Base-by-base conservation (phyloP, 2,797 vertebrate genomes). In the Hoplostethus mediterraneus region DNA sequence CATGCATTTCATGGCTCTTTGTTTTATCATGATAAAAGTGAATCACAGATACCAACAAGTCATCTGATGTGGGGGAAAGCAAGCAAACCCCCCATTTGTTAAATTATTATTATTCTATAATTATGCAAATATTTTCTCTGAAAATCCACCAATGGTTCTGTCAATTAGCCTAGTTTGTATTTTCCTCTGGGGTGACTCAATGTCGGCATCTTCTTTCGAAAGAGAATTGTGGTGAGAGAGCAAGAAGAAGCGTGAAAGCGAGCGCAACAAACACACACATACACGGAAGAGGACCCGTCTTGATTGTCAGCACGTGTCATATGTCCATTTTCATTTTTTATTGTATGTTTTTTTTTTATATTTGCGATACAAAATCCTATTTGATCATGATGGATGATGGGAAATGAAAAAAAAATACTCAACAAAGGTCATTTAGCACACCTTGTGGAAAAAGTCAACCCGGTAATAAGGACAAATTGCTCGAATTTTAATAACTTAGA, bases 401-500 rank as follows among this genome's bases (percentile, higher is more conserved):
- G 1, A 51, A 17, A 17, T 21, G 9, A 12, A 11, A 44, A 12
- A 44, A 44, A 21, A 51, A 2, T 71, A 10, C 70, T 73, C 53
- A 47, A 28, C 65, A 71, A 82, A 84, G 59, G 47, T 53, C 6
- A 79, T 73, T 25, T 40, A 21, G 21, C 21, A 21, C 21, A 21
- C 21, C 21, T 21, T 1, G 21, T 1, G 21, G 21, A 21, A 21
- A 21, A 21, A 21, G 21, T 21, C 21, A 21, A 21, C 21, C 21
- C 21, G 21, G 21, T 21, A 21, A 21, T 21, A 21, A 21, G 21
- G 21, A 21, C 21, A 21, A 21, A 21, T 21, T 21, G 21, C 21
- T 21, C 21, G 1, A 21, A 71, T 17, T 77, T 73, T 36, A 77
- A 17, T 86, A 71, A 78, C 71, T 49, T 51, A 4, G 21, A 25